Base-by-base conservation (phyloP, 2,797 vertebrate species). In the Rhyacichthys aspro region DNA sequence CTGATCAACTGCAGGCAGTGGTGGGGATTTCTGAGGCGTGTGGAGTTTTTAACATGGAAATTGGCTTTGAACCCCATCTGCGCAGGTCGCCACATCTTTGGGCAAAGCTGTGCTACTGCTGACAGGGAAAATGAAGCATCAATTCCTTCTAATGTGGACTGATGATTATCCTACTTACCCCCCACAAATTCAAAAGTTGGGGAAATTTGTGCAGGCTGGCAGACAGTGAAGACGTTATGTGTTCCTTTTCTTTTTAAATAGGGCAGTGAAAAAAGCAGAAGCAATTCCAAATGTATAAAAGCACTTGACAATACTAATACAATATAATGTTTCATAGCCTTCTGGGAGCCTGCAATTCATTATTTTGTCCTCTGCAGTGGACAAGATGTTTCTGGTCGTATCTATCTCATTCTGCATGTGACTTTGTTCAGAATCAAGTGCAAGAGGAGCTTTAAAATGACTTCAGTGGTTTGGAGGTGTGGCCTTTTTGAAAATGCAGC, bases 21-120 rank as follows among this genome's bases (percentile, higher is more conserved):
- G 66, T 78, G 83, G 72, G 85, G 86, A 90, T 89, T 89, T 91
- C 76, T 85, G 81, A 82, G 72, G 67, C 69, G 74, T 82, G 85
- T 65, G 78, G 87, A 88, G 85, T 92, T 93, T 93, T 93, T 92
- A 92, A 93, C 90, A 94, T 94, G 91, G 92, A 94, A 93, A 94
- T 94, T 94, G 93, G 89, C 90, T 94, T 91, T 93, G 93, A 93
- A 93, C 93, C 90, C 91, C 90, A 93, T 93, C 92, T 91, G 90
- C 85, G 90, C 90, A 91, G 93, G 93, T 94, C 91, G 89, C 67
- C 88, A 90, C 90, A 89, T 93, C 91, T 90, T 85, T 86, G 88
- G 90, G 88, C 85, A 88, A 89, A 89, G 89, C 90, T 85, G 77
- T 74, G 83, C 80, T 80, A 81, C 85, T 86, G 90, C 91, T 91